These are phyloP conservation scores for Halcyon badia DNA, from an alignment of 2,797 vertebrate species.

Conservation along the genomic window DNA sequence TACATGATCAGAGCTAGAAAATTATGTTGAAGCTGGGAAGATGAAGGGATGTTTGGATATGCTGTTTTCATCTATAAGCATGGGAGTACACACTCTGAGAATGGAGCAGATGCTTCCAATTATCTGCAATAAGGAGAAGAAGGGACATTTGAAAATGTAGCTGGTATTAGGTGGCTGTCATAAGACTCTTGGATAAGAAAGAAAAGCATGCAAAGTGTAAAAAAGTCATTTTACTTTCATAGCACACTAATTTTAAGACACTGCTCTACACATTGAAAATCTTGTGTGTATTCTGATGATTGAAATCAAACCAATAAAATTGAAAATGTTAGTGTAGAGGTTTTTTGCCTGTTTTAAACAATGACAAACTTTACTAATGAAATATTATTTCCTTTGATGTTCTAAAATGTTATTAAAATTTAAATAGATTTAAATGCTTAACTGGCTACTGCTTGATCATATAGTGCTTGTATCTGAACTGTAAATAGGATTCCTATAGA, in stretches of 20 bases:
- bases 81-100: neutral
- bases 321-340: neutral
- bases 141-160: conserved; percentile 20
- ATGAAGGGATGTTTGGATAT: conserved; percentile 10
- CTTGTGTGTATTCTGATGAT: neutral
- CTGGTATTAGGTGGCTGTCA: neutral
- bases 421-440: conserved; percentile 12
- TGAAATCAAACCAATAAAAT: neutral
- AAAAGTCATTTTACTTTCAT: neutral
- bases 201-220: neutral
- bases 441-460: neutral
- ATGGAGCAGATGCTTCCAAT: conserved; percentile 42
- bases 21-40: neutral
- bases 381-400: neutral
- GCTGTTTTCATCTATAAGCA: conserved; percentile 27
- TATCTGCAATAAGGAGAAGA: conserved; percentile 23
- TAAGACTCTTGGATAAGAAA: neutral
- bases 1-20: conserved; percentile 24
- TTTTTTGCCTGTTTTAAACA: neutral
- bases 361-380: neutral
- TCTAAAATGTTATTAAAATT: neutral
- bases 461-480: neutral
- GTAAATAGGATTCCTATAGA: neutral
- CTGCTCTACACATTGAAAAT: neutral
- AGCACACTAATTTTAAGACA: neutral